These are phyloP conservation scores for Brachionus rotundiformis DNA, from an alignment of 1,140 invertebrate genomes.

Conservation along the genomic window DNA sequence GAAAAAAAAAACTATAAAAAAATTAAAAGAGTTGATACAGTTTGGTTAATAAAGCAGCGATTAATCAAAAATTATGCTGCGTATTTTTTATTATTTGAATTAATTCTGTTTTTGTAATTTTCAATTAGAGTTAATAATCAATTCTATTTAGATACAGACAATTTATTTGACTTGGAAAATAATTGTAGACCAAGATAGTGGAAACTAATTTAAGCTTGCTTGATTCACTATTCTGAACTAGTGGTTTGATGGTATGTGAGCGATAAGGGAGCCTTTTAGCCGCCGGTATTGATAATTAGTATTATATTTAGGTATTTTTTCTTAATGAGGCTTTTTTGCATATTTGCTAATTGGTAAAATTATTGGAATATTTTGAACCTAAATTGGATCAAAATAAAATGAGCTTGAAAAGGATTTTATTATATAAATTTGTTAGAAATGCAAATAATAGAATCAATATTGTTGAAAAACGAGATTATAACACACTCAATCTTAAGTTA, in stretches of 20 bases:
- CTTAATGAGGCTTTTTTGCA: not conserved
- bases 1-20: not conserved
- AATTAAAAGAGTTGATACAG: not conserved
- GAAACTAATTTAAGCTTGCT: not conserved
- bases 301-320: not conserved
- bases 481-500: no score
- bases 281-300: not conserved
- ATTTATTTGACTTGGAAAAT: slow-evolving; percentile 6
- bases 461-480: no score
- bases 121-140: not conserved
- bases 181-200: not conserved
- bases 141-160: slow-evolving; percentile 22
- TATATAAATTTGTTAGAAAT: not conserved
- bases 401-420: not conserved
- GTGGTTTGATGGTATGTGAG: not conserved
- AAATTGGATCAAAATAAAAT: not conserved
- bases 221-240: not conserved
- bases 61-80: slow-evolving; percentile 40
- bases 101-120: slow-evolving; percentile 18
- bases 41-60: slow-evolving; percentile 21
- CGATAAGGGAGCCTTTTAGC: not conserved
- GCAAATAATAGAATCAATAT: no score
- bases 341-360: not conserved
- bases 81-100: slow-evolving; percentile 27
- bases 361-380: not conserved